Evolutionary conservation across 2,797 vertebrate genomes (phyloP).

Genomic region (Gallinago solitaria): DNA sequence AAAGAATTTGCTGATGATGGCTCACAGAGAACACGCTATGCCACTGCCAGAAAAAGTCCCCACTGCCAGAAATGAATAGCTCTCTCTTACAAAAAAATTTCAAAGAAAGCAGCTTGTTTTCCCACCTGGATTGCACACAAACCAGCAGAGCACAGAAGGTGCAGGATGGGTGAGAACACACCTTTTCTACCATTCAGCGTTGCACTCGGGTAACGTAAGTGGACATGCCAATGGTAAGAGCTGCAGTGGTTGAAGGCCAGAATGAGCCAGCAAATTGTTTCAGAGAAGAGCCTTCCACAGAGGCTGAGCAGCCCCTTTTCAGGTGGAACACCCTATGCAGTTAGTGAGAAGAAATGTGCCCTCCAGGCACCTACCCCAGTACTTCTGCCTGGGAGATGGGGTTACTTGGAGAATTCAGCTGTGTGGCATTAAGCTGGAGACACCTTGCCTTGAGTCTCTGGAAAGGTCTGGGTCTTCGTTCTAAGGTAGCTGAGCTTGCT

Average conservation of each 20-base stretch:
- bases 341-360: neutral
- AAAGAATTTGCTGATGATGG: neutral
- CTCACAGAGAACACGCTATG: neutral
- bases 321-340: neutral
- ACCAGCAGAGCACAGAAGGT: neutral
- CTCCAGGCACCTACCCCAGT: neutral
- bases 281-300: neutral
- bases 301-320: neutral
- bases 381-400: neutral
- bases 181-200: neutral
- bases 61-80: neutral
- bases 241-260: neutral
- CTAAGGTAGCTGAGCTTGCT: neutral
- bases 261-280: neutral
- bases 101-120: neutral
- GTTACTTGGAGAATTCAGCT: neutral
- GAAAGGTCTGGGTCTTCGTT: neutral
- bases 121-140: neutral
- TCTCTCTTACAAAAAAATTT: neutral
- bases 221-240: neutral
- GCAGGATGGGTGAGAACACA: neutral
- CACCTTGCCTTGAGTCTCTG: neutral
- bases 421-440: neutral
- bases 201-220: neutral
- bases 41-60: neutral